Conservation (phyloP, 1,140 invertebrate genomes). For the Drosophila navojoa region DNA sequence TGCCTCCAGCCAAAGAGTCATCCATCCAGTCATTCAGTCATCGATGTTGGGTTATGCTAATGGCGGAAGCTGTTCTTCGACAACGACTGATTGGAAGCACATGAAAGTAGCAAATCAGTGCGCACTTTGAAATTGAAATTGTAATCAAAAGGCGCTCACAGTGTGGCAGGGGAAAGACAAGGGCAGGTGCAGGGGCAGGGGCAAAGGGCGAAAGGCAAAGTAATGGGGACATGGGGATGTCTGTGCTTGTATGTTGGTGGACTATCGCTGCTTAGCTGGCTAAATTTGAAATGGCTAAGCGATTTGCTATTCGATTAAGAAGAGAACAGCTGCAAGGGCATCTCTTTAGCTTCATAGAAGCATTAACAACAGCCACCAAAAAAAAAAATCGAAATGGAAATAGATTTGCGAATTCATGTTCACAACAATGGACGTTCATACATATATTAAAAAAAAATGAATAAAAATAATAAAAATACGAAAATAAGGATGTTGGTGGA, state of each 20-base stretch:
- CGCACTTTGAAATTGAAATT: slow-evolving; percentile 79
- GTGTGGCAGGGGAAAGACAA: slow-evolving; percentile 8
- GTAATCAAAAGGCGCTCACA: slow-evolving; percentile 68
- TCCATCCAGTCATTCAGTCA: slow-evolving; percentile 7
- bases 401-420: slow-evolving; percentile 78
- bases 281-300: slow-evolving; percentile 77
- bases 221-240: slow-evolving; percentile 9
- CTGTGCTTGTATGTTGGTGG: slow-evolving; percentile 25
- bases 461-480: slow-evolving; percentile 31
- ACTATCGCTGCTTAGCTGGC: slow-evolving; percentile 65
- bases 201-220: not conserved
- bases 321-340: slow-evolving; percentile 48
- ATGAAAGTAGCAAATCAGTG: slow-evolving; percentile 79
- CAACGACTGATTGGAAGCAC: slow-evolving; percentile 70
- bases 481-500: slow-evolving; percentile 41
- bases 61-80: slow-evolving; percentile 66
- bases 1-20: slow-evolving; percentile 16
- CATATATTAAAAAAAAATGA: slow-evolving; percentile 37
- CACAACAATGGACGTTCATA: slow-evolving; percentile 58
- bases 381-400: slow-evolving; percentile 73
- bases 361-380: slow-evolving; percentile 34
- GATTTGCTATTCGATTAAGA: slow-evolving; percentile 79
- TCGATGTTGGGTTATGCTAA: slow-evolving; percentile 70
- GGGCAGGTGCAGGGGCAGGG: not conserved
- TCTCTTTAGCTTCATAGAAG: slow-evolving; percentile 4